These are phyloP conservation scores for Euphysa ruthae DNA, from an alignment of 30 jellyfish, hydroid and myxozoan species.

Conservation along the genomic window DNA sequence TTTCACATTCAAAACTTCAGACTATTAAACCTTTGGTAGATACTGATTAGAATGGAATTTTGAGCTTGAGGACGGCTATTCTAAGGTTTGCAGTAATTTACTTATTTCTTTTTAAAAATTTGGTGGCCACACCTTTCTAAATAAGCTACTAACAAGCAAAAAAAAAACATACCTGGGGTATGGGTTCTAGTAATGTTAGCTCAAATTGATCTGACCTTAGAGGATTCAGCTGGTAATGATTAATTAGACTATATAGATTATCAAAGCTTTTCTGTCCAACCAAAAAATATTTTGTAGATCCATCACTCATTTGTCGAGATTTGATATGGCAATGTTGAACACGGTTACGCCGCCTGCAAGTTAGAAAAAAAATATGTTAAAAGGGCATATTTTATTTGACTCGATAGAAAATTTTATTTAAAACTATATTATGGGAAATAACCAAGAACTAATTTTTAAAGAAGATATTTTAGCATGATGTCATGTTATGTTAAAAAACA, in stretches of 20 bases:
- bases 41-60: no score
- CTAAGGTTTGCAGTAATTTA: no score
- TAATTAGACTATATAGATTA: slow-evolving; percentile 65
- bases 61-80: no score
- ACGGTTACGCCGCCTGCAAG: slow-evolving; percentile 48
- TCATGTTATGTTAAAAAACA: no score
- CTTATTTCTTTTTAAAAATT: not conserved
- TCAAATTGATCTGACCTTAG: slow-evolving; percentile 70
- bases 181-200: slow-evolving; percentile 70
- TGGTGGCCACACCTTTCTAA: not conserved
- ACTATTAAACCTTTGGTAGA: no score
- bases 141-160: not conserved
- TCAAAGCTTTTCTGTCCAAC: slow-evolving; percentile 82
- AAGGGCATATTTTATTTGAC: no score
- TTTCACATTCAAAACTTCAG: no score
- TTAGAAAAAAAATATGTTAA: no score
- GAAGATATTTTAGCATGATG: no score
- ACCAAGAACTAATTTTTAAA: not conserved
- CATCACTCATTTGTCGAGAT: slow-evolving; percentile 64
- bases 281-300: slow-evolving; percentile 62
- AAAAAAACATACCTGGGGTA: slow-evolving; percentile 70
- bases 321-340: slow-evolving; percentile 95
- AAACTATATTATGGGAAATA: no score
- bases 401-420: no score
- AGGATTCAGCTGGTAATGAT: slow-evolving; percentile 72